Conservation (phyloP, 2,888 invertebrate genomes). For the Lepidonotus clava region DNA sequence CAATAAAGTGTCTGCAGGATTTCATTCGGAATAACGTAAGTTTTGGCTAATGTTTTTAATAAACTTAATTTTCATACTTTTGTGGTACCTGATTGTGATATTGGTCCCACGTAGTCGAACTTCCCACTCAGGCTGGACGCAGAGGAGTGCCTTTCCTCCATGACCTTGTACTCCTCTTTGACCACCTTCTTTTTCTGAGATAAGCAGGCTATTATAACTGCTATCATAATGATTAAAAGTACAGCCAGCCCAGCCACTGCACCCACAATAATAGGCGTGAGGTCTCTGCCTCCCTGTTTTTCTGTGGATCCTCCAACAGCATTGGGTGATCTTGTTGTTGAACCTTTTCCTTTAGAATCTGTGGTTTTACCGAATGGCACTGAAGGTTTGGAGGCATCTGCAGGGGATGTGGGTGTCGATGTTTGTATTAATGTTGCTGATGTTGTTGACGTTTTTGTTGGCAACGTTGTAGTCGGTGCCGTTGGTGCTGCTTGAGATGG, state of each 20-base stretch:
- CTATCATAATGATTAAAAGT: slow-evolving; percentile 44
- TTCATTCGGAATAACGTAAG: no score
- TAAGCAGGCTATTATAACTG: slow-evolving; percentile 30
- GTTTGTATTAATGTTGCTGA: no score
- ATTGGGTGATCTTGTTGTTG: neutral
- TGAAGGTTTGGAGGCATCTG: no score
- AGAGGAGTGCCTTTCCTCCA: slow-evolving; percentile 47
- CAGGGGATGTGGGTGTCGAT: no score
- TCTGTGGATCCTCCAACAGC: neutral
- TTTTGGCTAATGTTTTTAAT: no score
- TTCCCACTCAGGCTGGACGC: neutral
- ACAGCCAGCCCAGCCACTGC: slow-evolving; percentile 54
- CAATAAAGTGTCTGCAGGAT: no score
- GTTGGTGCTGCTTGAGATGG: no score
- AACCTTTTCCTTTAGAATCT: neutral
- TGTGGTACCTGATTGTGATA: neutral
- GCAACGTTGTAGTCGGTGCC: no score
- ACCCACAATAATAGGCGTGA: slow-evolving; percentile 53
- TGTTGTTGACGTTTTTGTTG: no score
- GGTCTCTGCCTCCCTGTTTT: neutral
- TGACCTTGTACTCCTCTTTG: slow-evolving; percentile 54
- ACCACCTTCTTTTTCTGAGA: slow-evolving; percentile 18
- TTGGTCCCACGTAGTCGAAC: slow-evolving; percentile 34
- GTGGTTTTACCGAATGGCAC: no score
- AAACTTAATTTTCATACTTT: slow-evolving; percentile 6